phyloP scores from a whole-genome alignment of 2,888 invertebrate species.

The Panopea generosa region DNA sequence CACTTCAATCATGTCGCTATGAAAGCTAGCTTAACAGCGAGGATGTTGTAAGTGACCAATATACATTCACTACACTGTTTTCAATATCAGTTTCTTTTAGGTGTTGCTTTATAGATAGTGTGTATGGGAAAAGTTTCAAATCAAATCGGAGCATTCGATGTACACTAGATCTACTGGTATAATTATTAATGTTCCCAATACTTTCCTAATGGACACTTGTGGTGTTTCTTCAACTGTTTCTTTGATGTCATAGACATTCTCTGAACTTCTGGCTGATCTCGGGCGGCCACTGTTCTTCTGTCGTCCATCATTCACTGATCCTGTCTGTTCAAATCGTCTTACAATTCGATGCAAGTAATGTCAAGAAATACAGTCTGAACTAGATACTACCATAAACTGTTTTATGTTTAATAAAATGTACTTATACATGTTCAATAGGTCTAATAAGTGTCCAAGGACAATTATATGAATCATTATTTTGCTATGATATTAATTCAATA shows the following conservation, averaged over 20 bases:
- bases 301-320: conserved; percentile 6
- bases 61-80: too few relatives aligned
- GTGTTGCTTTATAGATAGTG: conserved; percentile 29
- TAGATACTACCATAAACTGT: too few relatives aligned
- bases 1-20: too few relatives aligned
- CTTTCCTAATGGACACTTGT: conserved; percentile 14
- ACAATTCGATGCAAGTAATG: conserved; percentile 16
- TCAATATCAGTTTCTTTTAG: conserved; percentile 20
- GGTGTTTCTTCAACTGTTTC: conserved; percentile 4
- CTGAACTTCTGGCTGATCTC: neutral
- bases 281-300: conserved; percentile 6
- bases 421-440: too few relatives aligned
- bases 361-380: too few relatives aligned
- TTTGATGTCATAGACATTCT: conserved; percentile 1
- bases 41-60: too few relatives aligned
- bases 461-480: too few relatives aligned
- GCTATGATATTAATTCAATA: too few relatives aligned
- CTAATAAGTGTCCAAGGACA: too few relatives aligned
- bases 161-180: conserved; percentile 8
- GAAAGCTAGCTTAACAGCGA: too few relatives aligned
- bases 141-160: conserved; percentile 28
- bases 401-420: too few relatives aligned
- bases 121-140: conserved; percentile 18
- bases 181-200: conserved; percentile 15
- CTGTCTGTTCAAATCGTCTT: conserved; percentile 7